phyloP scores from a whole-genome alignment of 2,113 vertebrate species.

The Chrysemys picta region DNA sequence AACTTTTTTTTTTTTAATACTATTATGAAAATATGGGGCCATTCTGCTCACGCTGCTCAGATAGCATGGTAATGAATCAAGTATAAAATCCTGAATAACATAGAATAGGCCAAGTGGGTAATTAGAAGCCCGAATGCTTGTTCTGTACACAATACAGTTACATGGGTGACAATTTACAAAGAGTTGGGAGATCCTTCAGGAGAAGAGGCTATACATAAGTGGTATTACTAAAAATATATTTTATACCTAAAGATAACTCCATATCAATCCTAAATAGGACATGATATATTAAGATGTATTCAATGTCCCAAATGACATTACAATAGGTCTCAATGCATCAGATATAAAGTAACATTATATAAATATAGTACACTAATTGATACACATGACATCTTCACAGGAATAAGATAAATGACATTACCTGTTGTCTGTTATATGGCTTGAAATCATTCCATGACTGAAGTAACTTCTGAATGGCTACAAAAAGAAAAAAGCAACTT shows the following conservation, averaged over 20 bases:
- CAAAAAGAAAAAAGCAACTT: neutral
- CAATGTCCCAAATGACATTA: neutral
- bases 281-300: neutral
- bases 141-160: neutral
- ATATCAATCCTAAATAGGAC: neutral
- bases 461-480: slow-evolving; percentile 95
- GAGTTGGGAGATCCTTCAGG: neutral
- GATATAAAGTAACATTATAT: neutral
- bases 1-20: neutral
- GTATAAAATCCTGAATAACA: fast-evolving
- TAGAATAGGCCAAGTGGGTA: neutral
- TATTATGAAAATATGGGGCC: neutral
- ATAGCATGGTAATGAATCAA: neutral
- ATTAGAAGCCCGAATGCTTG: neutral
- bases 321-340: neutral
- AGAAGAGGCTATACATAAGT: neutral
- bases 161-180: neutral
- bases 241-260: neutral
- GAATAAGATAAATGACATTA: slow-evolving; percentile 49
- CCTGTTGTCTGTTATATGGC: slow-evolving; percentile 95
- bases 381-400: neutral
- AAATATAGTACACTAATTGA: neutral
- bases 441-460: slow-evolving; percentile 94
- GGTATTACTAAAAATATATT: neutral
- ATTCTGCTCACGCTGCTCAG: neutral